phyloP scores from a whole-genome alignment of 2,797 vertebrate species.

The Acanthurus tractus region DNA sequence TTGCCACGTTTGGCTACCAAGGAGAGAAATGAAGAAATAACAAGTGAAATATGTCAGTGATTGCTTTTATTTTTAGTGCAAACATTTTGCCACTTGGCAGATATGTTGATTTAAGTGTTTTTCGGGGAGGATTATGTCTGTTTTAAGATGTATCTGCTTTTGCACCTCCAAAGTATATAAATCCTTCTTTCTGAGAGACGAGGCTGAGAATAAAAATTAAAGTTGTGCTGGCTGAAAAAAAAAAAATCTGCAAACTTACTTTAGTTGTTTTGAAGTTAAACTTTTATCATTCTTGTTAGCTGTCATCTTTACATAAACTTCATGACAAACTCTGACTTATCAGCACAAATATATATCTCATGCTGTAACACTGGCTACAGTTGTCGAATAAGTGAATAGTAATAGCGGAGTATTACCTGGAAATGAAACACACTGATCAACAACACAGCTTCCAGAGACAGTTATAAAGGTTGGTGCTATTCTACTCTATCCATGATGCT shows the following conservation, averaged over 20 bases:
- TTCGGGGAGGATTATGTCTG: not conserved
- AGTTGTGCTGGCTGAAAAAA: no score
- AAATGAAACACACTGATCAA: slow-evolving; percentile 48
- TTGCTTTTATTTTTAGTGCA: not conserved
- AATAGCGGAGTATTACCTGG: slow-evolving; percentile 16
- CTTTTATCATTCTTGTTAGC: not conserved
- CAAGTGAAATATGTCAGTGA: not conserved
- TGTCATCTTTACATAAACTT: not conserved
- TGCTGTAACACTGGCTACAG: not conserved
- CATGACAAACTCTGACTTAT: not conserved
- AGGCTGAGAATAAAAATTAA: not conserved
- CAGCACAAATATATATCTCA: not conserved
- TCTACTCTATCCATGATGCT: slow-evolving; percentile 41
- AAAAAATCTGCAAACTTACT: not conserved
- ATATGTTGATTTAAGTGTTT: not conserved
- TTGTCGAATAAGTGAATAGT: not conserved
- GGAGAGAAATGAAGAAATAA: not conserved
- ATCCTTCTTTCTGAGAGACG: not conserved
- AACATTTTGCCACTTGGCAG: not conserved
- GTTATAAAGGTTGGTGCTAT: slow-evolving; percentile 15
- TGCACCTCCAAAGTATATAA: not conserved
- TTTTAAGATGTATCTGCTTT: not conserved
- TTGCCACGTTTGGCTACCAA: no score
- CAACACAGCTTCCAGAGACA: slow-evolving; percentile 2
- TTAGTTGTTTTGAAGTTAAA: not conserved